Base-by-base conservation (phyloP, 2,797 vertebrate genomes). In the Urophycis tenuis region DNA sequence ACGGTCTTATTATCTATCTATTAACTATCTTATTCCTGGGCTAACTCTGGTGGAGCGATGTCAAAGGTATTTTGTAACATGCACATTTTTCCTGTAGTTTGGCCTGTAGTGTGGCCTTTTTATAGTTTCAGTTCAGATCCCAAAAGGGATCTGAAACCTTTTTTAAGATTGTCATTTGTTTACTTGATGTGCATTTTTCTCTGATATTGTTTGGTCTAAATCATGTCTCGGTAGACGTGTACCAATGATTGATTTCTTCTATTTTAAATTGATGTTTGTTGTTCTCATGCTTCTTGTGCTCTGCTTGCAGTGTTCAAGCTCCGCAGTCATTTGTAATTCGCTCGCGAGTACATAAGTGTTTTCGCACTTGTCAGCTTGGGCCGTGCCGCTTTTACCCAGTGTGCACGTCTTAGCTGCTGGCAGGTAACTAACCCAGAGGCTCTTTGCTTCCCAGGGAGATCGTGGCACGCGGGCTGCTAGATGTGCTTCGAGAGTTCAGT, bases 401-500 rank as follows among this genome's bases (percentile, higher is more conserved):
- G 71, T 80, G 76, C 77, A 49, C 75, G 8, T 78, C 9, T 70
- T 85, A 89, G 88, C 83, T 84, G 82, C 88, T 85, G 86, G 88
- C 88, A 84, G 64, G 86, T 60, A n/a, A 83, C 84, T 89, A 87
- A 92, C 84, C 78, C 84, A 45, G 77, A 33, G 73, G 83, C 83
- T 71, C 67, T 86, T 90, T 89, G 85, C 89, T 90, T 88, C 91
- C 79, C 88, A 97, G 96, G 83, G 95, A 96, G 84, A 94, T 96
- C 75, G 95, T 96, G 86, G 95, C 95, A 79, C 93, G 95, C 73
- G 95, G 96, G 71, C 93, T 97, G 71, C 89, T 96, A 79, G 95
- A 95, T 76, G 89, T 95, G 83, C 94, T 97, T 79, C 90, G 93
- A 86, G 96, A 96, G 86, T 95, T 96, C 89, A 95, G 95, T 86